Evolutionary conservation across 2,113 vertebrate species (phyloP), one percentile per base, ranked within the genome.

Genomic region (Engystomops pustulosus): DNA sequence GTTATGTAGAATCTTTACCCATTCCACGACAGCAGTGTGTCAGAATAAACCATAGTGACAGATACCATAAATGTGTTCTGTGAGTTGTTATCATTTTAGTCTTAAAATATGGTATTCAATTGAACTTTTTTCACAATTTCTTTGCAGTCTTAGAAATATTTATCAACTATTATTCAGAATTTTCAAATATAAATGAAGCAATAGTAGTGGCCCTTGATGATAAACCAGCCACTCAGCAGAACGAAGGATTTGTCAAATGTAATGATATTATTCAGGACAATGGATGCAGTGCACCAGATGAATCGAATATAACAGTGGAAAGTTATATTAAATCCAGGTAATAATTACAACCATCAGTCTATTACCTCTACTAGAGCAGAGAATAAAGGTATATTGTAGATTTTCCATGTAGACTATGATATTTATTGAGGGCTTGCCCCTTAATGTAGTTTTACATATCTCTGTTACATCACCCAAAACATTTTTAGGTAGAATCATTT

Each of bases 101-200:
- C 51, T n/a, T 2, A 60, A 27, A 60, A 4, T 11, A 62, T 3
- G 15, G 25, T 15, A 51, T 15, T 1, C 17, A 20, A 20, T 75
- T 30, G 27, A 18, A 23, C 36, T 55, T 8, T 62, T 62, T 30
- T 1, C 25, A 30, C 62, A 36, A 3, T 80, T 49, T 80, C 11
- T 68, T 45, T 36, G 3, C 79, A 81, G 79, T 81, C 20, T 70
- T 81, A 20, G 32, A 70, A 51, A 44, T 8, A 30, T 25, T 23
- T 20, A 55, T 81, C 27, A 55, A 51, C 36, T 25, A 55, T 17
- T 49, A 53, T 49, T 68, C 79, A 12, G n/a, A 81, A 6, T 36
- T 30, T 41, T 27, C 45, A 41, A 25, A 20, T 71, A 70, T 81
- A 49, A 81, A 81, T 41, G 41, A 70, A 55, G 9, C 12, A 41